Base-by-base conservation (phyloP, 23 tunicate genomes). In the Oikopleura albicans region DNA sequence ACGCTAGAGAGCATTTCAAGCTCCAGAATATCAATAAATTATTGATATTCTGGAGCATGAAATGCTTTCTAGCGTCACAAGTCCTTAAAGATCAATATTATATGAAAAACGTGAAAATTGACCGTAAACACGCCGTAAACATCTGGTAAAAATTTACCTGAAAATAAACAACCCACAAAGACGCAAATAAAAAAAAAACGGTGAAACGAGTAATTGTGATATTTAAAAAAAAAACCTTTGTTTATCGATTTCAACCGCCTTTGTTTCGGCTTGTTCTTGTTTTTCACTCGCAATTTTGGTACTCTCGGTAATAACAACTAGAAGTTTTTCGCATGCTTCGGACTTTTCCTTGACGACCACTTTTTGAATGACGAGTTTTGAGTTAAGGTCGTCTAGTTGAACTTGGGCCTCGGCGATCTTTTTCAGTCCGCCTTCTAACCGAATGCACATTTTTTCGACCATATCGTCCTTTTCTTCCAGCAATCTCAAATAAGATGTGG, bases 261-360 rank as follows among this genome's bases (percentile, higher is more conserved):
- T 95, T 4, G 96, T 91, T 27, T 91, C 87, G 12, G 99, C 99
- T 31, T 91, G 86, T 84, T 90, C 96, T 59, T 95, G 89, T 88
- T 95, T 95, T 71, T 88, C 96, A 40, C 88, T 88, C 12, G 99
- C 99, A 33, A 76, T 88, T 84, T 86, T 86, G 27, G 92, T 88
- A 66, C 91, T 95, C 16, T 56, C 41, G 1, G 96, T 87, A 84
- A 95, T 95, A 87, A 90, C 99, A 86, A 83, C 88, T 40, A 95
- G 89, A 83, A 95, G 40, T 57, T 76, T 88, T 66, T 88, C 91
- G 85, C 99, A 95, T 40, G 99, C 99, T 39, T 85, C 49, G 34
- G 99, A 90, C 85, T 95, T 95, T 85, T 95, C 99, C 0, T 91
- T 90, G 1, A 95, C 99, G 38, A 95, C 99, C 31, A 95, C 99